phyloP scores from a whole-genome alignment of 2,113 vertebrate genomes.

The Megaceryle maxima region DNA sequence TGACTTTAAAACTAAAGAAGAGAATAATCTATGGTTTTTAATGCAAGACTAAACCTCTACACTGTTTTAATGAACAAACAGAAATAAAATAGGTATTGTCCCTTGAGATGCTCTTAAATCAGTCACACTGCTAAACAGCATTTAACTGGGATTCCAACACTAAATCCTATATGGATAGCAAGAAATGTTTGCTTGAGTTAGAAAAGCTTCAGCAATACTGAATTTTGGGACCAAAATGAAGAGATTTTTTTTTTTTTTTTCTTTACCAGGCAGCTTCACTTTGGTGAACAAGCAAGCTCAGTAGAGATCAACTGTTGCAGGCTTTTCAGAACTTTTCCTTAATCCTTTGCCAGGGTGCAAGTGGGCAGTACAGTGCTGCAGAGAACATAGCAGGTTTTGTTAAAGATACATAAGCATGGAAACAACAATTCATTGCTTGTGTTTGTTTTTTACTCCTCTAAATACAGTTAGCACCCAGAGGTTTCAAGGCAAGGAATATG shows the following conservation, averaged over 20 bases:
- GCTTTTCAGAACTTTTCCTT: slow-evolving; percentile 22
- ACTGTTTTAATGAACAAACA: slow-evolving; percentile 31
- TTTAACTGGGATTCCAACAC: slow-evolving; percentile 42
- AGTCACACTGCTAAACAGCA: background rate
- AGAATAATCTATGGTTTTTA: background rate
- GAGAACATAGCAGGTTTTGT: background rate
- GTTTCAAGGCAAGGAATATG: slow-evolving; percentile 71
- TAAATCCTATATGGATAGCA: slow-evolving; percentile 9
- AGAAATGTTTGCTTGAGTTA: slow-evolving; percentile 17
- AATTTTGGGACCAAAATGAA: background rate
- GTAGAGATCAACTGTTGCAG: background rate
- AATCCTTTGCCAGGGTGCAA: background rate
- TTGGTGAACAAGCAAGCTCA: slow-evolving; percentile 35
- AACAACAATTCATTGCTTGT: slow-evolving; percentile 27
- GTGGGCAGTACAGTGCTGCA: background rate
- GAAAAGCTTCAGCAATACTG: slow-evolving; percentile 5
- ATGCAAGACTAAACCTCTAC: background rate
- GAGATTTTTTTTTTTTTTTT: background rate
- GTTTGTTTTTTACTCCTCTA: slow-evolving; percentile 61
- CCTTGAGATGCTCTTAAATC: slow-evolving; percentile 47
- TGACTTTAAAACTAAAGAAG: background rate
- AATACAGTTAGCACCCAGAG: slow-evolving; percentile 53
- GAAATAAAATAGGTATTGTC: slow-evolving; percentile 24
- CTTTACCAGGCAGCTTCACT: slow-evolving; percentile 22
- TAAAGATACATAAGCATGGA: slow-evolving; percentile 29